Evolutionary conservation across 1,140 invertebrate species (phyloP).

Genomic region (Atta colombica): DNA sequence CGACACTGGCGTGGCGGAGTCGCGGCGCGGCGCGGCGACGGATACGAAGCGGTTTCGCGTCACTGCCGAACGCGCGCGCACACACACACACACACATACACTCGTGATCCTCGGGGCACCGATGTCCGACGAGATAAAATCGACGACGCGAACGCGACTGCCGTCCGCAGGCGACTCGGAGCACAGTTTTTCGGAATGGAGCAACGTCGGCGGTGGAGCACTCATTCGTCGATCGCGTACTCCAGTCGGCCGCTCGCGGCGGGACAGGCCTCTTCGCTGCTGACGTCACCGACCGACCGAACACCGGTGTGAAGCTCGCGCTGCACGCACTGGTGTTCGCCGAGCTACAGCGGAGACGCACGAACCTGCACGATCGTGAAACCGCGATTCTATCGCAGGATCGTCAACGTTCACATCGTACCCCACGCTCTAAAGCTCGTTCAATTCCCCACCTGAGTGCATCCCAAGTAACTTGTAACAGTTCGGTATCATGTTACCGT

Average conservation of each 20-base stretch:
- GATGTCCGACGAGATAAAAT: background rate
- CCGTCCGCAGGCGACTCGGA: background rate
- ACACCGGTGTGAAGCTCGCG: constrained; percentile 79
- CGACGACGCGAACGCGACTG: constrained; percentile 28
- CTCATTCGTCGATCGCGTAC: constrained; percentile 63
- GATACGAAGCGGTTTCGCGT: constrained; percentile 53
- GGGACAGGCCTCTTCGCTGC: constrained; percentile 72
- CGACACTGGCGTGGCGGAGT: constrained; percentile 23
- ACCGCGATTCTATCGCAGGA: constrained; percentile 16
- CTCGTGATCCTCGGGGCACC: background rate
- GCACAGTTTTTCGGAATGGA: constrained; percentile 17
- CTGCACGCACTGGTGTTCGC: constrained; percentile 69
- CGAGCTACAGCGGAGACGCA: constrained; percentile 61
- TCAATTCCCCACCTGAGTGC: too few relatives aligned
- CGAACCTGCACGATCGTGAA: constrained; percentile 75
- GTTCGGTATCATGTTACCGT: too few relatives aligned
- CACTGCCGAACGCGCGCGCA: background rate
- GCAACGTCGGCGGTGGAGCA: constrained; percentile 43
- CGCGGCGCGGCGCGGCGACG: background rate
- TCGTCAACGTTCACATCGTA: background rate
- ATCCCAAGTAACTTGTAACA: too few relatives aligned
- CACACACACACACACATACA: background rate
- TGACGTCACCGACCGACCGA: constrained; percentile 79
- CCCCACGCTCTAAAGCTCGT: background rate
- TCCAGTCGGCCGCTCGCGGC: constrained; percentile 60